A percentile compares a stretch with the other conserved stretches of the same genome.
These are phyloP conservation scores for Chaetorhynchus papuensis DNA, from an alignment of 2,113 vertebrate genomes.

Conservation along the genomic window DNA sequence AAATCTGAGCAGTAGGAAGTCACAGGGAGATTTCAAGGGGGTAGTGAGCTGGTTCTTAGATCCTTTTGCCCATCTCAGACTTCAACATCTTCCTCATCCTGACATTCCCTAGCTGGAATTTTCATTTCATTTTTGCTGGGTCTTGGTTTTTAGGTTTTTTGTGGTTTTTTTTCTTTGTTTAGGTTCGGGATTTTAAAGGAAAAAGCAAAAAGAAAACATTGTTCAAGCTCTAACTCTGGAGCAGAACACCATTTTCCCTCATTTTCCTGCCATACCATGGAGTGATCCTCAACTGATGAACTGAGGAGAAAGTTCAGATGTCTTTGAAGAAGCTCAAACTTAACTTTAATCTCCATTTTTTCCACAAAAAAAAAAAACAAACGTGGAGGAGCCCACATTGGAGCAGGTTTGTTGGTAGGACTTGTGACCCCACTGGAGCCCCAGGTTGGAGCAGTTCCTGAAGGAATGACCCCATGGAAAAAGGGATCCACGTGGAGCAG, in stretches of 20 bases:
- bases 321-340: background rate
- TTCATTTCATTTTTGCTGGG: background rate
- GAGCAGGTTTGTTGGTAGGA: background rate
- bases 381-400: background rate
- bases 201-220: background rate
- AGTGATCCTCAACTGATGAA: background rate
- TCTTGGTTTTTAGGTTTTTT: background rate
- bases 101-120: background rate
- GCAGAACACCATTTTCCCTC: background rate
- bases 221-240: background rate
- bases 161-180: fast-evolving
- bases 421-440: background rate
- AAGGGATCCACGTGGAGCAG: background rate
- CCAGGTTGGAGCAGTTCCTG: background rate
- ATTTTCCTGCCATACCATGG: background rate
- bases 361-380: background rate
- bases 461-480: fast-evolving
- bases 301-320: background rate
- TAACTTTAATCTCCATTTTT: background rate
- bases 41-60: background rate
- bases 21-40: background rate
- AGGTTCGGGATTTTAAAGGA: background rate
- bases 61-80: background rate
- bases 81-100: background rate
- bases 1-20: background rate